These are phyloP conservation scores for Drosophila mojavensis DNA, from an alignment of 1,140 invertebrate genomes.

Conservation along the genomic window DNA sequence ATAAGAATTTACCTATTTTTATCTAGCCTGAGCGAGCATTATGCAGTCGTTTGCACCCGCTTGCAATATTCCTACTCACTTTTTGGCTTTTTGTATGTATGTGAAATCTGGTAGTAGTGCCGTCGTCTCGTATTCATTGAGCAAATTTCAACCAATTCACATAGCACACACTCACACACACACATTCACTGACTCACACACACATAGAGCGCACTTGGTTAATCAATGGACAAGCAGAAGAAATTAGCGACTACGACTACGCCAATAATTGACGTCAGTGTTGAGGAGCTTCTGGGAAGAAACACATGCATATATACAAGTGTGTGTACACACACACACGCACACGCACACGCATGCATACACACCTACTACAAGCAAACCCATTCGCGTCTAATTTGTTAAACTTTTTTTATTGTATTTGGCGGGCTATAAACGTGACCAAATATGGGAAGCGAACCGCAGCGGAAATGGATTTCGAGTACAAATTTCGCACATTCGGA, in stretches of 20 bases:
- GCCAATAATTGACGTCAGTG: slow-evolving; percentile 25
- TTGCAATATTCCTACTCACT: background rate
- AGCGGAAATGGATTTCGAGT: slow-evolving; percentile 17
- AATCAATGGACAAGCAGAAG: slow-evolving; percentile 17
- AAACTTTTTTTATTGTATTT: background rate
- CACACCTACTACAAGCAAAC: slow-evolving; percentile 1
- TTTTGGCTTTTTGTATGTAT: slow-evolving; percentile 1
- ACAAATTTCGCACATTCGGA: slow-evolving; percentile 16
- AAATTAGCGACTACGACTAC: slow-evolving; percentile 27
- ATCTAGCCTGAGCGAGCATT: no score
- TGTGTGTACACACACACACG: no score
- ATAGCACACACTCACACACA: slow-evolving; percentile 21
- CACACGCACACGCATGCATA: no score
- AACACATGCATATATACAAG: no score
- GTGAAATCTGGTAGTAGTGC: slow-evolving; percentile 1
- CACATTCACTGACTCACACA: slow-evolving; percentile 15
- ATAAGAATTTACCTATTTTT: no score
- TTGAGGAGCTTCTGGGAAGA: slow-evolving; percentile 20
- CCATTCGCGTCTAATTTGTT: slow-evolving; percentile 18
- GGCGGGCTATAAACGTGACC: slow-evolving; percentile 59
- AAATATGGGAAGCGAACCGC: slow-evolving; percentile 61
- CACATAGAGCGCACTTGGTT: slow-evolving; percentile 10
- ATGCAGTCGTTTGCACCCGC: background rate
- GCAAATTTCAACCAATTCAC: slow-evolving; percentile 56
- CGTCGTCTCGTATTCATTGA: slow-evolving; percentile 59